Evolutionary conservation across 2,113 vertebrate species (phyloP).

Genomic region (Scophthalmus maximus): DNA sequence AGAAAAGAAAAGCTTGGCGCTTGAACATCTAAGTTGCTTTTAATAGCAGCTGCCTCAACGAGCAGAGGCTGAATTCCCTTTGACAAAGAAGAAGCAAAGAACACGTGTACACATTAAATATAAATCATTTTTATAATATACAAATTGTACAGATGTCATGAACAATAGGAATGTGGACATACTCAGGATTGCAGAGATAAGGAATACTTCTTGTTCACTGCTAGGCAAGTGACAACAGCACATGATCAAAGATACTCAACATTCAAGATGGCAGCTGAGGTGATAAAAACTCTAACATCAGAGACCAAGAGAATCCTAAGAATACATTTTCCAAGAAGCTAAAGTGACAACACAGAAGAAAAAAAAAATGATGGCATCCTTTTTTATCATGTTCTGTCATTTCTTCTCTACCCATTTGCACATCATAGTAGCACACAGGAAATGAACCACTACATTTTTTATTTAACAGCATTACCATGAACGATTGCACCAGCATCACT

Average conservation of each 20-base stretch:
- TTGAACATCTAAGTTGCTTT: neutral
- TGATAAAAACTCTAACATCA: slow-evolving; percentile 57
- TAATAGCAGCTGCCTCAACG: neutral
- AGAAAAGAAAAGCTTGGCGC: no score
- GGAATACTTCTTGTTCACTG: slow-evolving; percentile 55
- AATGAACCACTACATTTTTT: slow-evolving; percentile 59
- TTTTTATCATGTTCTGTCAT: slow-evolving; percentile 66
- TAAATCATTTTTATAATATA: slow-evolving; percentile 88
- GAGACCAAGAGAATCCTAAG: slow-evolving; percentile 52
- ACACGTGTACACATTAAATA: slow-evolving; percentile 81
- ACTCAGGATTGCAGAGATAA: slow-evolving; percentile 66
- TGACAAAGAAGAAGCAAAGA: slow-evolving; percentile 45
- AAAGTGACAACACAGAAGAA: slow-evolving; percentile 61
- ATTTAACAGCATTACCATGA: slow-evolving; percentile 65
- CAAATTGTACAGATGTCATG: slow-evolving; percentile 85
- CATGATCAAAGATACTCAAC: slow-evolving; percentile 72
- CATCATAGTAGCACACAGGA: slow-evolving; percentile 71
- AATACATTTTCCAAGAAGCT: slow-evolving; percentile 66
- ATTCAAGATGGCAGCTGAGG: slow-evolving; percentile 73
- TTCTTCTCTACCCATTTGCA: slow-evolving; percentile 56
- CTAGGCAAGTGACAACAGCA: slow-evolving; percentile 63
- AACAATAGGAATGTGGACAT: slow-evolving; percentile 73
- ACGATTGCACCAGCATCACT: slow-evolving; percentile 69
- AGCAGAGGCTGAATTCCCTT: neutral
- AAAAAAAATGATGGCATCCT: slow-evolving; percentile 51